Evolutionary conservation across 1,140 invertebrate genomes (phyloP).

Genomic region (Probaryconus sp.): DNA sequence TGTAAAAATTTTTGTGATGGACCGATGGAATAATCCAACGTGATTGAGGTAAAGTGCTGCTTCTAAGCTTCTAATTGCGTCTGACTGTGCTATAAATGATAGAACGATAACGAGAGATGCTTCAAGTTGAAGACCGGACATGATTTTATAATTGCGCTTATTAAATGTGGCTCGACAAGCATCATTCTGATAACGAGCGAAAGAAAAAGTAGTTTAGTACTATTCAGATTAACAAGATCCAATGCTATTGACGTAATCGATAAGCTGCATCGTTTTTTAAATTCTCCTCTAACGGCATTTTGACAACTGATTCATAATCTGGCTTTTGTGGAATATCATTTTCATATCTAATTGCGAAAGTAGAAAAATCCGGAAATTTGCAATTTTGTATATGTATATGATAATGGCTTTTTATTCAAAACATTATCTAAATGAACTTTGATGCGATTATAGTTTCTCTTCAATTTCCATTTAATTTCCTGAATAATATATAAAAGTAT

Average conservation of each 20-base stretch:
- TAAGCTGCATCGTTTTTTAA: slow-evolving; percentile 53
- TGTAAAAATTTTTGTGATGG: slow-evolving; percentile 10
- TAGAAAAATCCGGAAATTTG: slow-evolving; percentile 14
- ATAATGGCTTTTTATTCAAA: background rate
- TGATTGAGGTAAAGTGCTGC: slow-evolving; percentile 31
- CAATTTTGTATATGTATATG: too few relatives aligned
- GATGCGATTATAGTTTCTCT: too few relatives aligned
- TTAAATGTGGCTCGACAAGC: slow-evolving; percentile 46
- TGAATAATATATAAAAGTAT: too few relatives aligned
- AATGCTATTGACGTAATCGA: slow-evolving; percentile 52
- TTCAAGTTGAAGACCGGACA: slow-evolving; percentile 23
- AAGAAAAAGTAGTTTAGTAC: slow-evolving; percentile 49
- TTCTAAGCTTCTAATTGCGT: slow-evolving; percentile 40
- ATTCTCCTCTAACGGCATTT: slow-evolving; percentile 45
- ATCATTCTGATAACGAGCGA: slow-evolving; percentile 44
- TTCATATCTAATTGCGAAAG: slow-evolving; percentile 39
- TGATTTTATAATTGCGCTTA: slow-evolving; percentile 57
- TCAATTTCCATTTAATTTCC: too few relatives aligned
- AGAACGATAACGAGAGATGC: slow-evolving; percentile 46
- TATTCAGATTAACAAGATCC: slow-evolving; percentile 40
- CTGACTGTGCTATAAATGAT: slow-evolving; percentile 24
- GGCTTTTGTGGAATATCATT: slow-evolving; percentile 31
- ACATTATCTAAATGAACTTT: too few relatives aligned
- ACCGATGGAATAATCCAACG: slow-evolving; percentile 32
- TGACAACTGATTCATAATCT: slow-evolving; percentile 52